Percentiles rank a stretch among this genome's conserved stretches.
phyloP scores from a whole-genome alignment of 1,140 invertebrate species.

The Brachionus rotundiformis region DNA sequence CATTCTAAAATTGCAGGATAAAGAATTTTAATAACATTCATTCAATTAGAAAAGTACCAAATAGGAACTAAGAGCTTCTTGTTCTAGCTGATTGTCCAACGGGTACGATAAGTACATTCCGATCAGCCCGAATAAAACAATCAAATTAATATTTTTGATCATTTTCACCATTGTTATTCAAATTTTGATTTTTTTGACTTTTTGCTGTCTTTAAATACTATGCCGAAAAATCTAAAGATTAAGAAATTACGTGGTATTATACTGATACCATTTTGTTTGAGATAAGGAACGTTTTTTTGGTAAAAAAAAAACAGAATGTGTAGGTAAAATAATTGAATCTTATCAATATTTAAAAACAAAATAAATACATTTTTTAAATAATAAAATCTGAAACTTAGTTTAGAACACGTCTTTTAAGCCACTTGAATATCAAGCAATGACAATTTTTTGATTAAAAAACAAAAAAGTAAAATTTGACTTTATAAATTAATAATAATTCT shows the following conservation, averaged over 20 bases:
- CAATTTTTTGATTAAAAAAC: slow-evolving; percentile 31
- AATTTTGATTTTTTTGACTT: background rate
- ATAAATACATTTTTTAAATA: background rate
- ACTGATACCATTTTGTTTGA: background rate
- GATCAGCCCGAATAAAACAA: background rate
- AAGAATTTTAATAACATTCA: background rate
- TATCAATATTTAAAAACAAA: background rate
- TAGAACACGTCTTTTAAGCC: background rate
- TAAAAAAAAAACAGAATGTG: background rate
- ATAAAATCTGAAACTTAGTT: background rate
- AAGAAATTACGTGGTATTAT: background rate
- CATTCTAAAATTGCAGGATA: background rate
- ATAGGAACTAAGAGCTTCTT: background rate
- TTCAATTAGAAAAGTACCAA: too few relatives aligned
- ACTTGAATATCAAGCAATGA: background rate
- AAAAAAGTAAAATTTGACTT: background rate
- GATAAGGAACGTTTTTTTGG: background rate
- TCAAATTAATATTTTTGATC: background rate
- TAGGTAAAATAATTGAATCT: background rate
- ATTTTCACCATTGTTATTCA: background rate
- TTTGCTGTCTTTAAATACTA: slow-evolving; percentile 1
- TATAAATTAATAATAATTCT: slow-evolving; percentile 12
- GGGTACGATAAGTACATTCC: background rate
- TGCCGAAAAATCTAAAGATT: slow-evolving; percentile 5
- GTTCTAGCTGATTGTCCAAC: slow-evolving; percentile 16